A percentile compares a stretch with the other conserved stretches of the same genome.
Evolutionary conservation across 2,797 vertebrate species (phyloP).

Genomic region (Cichlasoma orientale): DNA sequence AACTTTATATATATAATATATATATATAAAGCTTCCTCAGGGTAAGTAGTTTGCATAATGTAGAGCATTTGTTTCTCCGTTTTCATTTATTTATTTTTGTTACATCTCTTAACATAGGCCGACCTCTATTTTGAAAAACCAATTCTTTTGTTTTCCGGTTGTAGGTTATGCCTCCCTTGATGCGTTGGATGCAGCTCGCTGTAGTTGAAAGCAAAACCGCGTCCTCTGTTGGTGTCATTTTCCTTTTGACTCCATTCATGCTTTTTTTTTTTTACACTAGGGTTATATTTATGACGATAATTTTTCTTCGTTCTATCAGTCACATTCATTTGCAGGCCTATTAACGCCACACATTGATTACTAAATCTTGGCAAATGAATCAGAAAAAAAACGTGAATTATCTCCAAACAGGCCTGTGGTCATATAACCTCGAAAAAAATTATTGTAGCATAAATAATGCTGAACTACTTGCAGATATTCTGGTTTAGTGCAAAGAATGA

Average conservation of each 20-base stretch:
- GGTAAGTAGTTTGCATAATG: neutral
- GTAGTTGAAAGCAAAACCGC: slow-evolving; percentile 32
- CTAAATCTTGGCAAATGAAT: neutral
- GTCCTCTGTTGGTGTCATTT: slow-evolving; percentile 58
- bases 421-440: neutral
- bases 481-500: neutral
- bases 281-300: neutral
- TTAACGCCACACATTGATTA: neutral
- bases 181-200: neutral
- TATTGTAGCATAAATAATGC: neutral
- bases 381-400: neutral
- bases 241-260: slow-evolving; percentile 32
- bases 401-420: neutral
- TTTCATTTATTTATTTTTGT: neutral
- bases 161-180: slow-evolving; percentile 7
- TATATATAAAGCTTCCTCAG: neutral
- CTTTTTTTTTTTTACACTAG: neutral
- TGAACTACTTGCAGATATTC: neutral
- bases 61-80: neutral
- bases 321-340: neutral
- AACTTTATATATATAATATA: too few species aligned
- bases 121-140: slow-evolving; percentile 42
- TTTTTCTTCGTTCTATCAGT: neutral
- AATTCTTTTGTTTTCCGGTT: neutral
- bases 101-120: neutral